Percentiles rank a stretch among this genome's conserved stretches.
These are phyloP conservation scores for Anthoptus insignis DNA, from an alignment of 2,888 invertebrate genomes.

Conservation along the genomic window DNA sequence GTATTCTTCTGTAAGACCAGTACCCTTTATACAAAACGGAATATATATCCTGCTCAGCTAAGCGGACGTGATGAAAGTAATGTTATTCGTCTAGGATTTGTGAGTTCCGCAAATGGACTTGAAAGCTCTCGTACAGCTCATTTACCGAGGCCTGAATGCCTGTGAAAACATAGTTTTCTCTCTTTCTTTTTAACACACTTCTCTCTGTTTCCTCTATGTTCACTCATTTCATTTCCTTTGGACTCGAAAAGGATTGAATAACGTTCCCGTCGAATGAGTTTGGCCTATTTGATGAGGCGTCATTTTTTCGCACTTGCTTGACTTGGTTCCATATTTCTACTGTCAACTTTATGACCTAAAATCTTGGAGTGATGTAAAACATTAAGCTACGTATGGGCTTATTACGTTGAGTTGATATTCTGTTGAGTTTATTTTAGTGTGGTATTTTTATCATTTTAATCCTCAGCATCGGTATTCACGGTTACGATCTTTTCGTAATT, in stretches of 20 bases:
- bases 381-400: too few species aligned
- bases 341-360: neutral
- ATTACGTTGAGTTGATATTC: too few species aligned
- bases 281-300: slow-evolving; percentile 7
- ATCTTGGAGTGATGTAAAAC: neutral
- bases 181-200: too few species aligned
- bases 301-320: neutral
- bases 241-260: slow-evolving; percentile 29
- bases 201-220: slow-evolving; percentile 10
- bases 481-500: too few species aligned
- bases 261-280: slow-evolving; percentile 16
- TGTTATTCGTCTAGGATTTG: slow-evolving; percentile 64
- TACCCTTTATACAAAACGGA: slow-evolving; percentile 2
- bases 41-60: slow-evolving; percentile 45
- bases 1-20: neutral
- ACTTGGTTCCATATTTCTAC: neutral
- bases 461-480: too few species aligned
- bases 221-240: slow-evolving; percentile 31
- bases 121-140: slow-evolving; percentile 65
- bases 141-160: slow-evolving; percentile 53
- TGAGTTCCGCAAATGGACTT: slow-evolving; percentile 61
- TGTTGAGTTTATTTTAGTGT: too few species aligned
- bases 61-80: slow-evolving; percentile 47
- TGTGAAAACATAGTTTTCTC: slow-evolving; percentile 8
- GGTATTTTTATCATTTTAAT: too few species aligned